Evolutionary conservation across 2,113 vertebrate species (phyloP).

Genomic region (Phoxinus phoxinus): DNA sequence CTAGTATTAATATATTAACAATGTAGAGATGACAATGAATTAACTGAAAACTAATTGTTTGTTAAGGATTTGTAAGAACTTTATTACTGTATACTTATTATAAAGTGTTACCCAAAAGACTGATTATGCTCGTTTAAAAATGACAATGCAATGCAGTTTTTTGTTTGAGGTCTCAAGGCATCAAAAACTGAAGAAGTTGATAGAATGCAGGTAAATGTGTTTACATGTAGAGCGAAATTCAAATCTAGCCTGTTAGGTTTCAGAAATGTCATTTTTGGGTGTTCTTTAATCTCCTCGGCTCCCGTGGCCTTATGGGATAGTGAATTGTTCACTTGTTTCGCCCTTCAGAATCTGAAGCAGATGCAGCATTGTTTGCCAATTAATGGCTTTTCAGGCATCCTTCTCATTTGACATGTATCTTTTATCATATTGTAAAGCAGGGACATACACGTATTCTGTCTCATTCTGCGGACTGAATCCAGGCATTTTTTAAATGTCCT

Average conservation of each 20-base stretch:
- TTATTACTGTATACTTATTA: no score
- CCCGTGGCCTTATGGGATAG: neutral
- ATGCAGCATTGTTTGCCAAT: neutral
- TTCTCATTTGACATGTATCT: neutral
- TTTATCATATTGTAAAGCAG: neutral
- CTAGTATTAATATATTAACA: no score
- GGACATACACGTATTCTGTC: neutral
- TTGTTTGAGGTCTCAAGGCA: neutral
- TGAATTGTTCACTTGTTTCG: neutral
- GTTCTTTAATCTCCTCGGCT: neutral
- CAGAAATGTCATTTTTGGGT: no score
- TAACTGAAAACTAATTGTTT: no score
- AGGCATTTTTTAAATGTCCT: neutral
- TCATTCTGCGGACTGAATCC: slow-evolving; percentile 14
- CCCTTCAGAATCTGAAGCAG: neutral
- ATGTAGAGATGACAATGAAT: no score
- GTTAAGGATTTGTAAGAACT: no score
- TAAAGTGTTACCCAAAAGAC: no score
- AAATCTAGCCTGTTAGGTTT: neutral
- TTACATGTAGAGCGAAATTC: neutral
- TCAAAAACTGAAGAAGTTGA: neutral
- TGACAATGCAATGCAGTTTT: neutral
- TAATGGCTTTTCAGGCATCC: neutral
- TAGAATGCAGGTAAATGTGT: neutral
- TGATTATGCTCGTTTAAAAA: neutral